Evolutionary conservation across 2,888 invertebrate species (phyloP), one percentile per base, ranked within the genome.

Genomic region (Eutolmus rufibarbis): DNA sequence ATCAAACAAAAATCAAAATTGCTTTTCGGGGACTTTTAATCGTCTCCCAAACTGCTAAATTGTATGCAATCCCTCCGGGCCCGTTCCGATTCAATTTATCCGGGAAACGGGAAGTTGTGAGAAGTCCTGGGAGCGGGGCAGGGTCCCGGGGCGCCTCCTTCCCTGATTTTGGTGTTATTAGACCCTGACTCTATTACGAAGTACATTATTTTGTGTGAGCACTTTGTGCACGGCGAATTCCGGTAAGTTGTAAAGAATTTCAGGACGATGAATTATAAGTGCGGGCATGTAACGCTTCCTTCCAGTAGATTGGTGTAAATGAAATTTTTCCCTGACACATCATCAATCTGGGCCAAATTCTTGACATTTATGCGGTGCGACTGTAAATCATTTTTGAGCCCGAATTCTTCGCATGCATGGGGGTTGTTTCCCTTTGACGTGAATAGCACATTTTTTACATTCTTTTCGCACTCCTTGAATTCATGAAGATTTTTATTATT

Each of bases 311-410:
- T 46, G 79, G 51, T 51, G 40, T 46, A 79, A 84, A 34, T 66
- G 57, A 37, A 57, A 84, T 37, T 84, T 84, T 66, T 66, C 40
- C 66, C 46, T 84, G 66, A 84, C 82, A 84, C 82, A 84, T 66
- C 66, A 84, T 84, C 82, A 66, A 84, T 84, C 82, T 84, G 82
- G 82, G 57, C 37, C 34, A 84, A 84, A 84, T 84, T 84, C 66
- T 84, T 66, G 82, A 66, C 82, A 84, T 84, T 84, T 34, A 84
- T 84, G 82, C 40, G 66, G 40, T 84, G 66, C 37, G 57, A 57
- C 37, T 84, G 82, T 66, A 84, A 84, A 84, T 84, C 82, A 84
- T 84, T 37, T 84, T 84, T 57, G 14, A 40, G 66, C 19, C 57
- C 37, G 40, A 66, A 56, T 84, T 57, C 66, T 19, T 40, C 57